phyloP scores from a whole-genome alignment of 1,140 invertebrate genomes.

The Cardiocondyla obscurior region DNA sequence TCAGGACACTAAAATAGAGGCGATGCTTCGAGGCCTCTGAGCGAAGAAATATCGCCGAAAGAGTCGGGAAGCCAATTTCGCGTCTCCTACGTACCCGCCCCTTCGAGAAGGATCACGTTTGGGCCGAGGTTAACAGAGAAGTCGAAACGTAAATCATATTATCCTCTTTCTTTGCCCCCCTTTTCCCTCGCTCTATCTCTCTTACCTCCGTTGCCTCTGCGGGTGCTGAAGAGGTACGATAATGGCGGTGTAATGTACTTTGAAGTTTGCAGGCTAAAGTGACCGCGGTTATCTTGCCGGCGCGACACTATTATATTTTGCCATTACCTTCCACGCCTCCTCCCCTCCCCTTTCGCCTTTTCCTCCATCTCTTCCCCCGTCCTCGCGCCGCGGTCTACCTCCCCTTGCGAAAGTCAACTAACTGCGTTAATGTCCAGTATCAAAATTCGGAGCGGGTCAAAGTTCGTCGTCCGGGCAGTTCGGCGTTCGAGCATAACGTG shows the following conservation, averaged over 20 bases:
- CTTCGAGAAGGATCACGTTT: slow-evolving; percentile 42
- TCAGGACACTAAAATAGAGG: slow-evolving; percentile 40
- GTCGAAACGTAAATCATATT: slow-evolving; percentile 55
- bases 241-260: slow-evolving; percentile 54
- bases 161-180: not conserved
- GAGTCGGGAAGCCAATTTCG: slow-evolving; percentile 37
- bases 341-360: not conserved
- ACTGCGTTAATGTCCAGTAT: slow-evolving; percentile 38
- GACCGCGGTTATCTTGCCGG: slow-evolving; percentile 51
- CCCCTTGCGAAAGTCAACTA: slow-evolving; percentile 41
- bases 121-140: slow-evolving; percentile 8
- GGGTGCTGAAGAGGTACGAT: slow-evolving; percentile 24
- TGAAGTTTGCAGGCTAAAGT: slow-evolving; percentile 55
- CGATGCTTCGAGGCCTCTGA: slow-evolving; percentile 36
- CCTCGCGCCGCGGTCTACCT: not conserved
- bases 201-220: not conserved
- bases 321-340: slow-evolving; percentile 28
- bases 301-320: slow-evolving; percentile 52
- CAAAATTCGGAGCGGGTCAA: slow-evolving; percentile 41
- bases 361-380: not conserved
- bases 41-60: slow-evolving; percentile 42
- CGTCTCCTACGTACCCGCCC: slow-evolving; percentile 25
- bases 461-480: slow-evolving; percentile 22
- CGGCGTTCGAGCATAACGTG: slow-evolving; percentile 29
- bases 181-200: not conserved